phyloP scores from a whole-genome alignment of 2,797 vertebrate genomes.

The Synanceia verrucosa region DNA sequence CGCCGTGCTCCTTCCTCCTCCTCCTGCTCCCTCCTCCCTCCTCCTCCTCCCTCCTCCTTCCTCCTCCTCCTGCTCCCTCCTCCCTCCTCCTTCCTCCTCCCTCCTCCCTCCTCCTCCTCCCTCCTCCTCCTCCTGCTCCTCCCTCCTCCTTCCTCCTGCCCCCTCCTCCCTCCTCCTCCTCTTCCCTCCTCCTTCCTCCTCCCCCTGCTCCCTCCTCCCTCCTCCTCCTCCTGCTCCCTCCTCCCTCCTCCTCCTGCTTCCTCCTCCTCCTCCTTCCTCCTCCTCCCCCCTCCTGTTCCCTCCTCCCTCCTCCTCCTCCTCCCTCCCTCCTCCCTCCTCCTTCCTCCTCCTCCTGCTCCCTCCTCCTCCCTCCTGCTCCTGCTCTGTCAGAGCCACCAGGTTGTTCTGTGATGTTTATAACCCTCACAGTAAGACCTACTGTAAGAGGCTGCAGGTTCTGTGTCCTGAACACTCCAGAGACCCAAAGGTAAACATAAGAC shows the following conservation, averaged over 20 bases:
- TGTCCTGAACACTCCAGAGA: slow-evolving; percentile 93
- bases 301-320: neutral
- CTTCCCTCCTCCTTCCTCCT: no score
- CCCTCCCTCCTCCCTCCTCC: no score
- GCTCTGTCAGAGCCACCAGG: slow-evolving; percentile 84
- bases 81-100: no score
- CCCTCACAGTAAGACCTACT: slow-evolving; percentile 94
- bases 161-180: neutral
- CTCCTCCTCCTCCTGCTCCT: neutral
- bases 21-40: neutral
- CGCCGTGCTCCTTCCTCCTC: neutral
- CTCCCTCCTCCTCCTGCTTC: neutral
- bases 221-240: neutral
- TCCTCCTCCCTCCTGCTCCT: neutral
- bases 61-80: neutral
- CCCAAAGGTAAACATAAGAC: slow-evolving; percentile 90
- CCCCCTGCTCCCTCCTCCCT: neutral
- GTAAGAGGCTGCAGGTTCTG: slow-evolving; percentile 91
- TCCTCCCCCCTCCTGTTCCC: no score
- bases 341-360: neutral
- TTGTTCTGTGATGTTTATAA: slow-evolving; percentile 95
- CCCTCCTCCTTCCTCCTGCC: no score
- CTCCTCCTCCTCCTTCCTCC: neutral
- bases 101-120: no score
- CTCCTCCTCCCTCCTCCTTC: no score